These are phyloP conservation scores for Streptopelia turtur DNA, from an alignment of 2,797 vertebrate species.

Conservation along the genomic window DNA sequence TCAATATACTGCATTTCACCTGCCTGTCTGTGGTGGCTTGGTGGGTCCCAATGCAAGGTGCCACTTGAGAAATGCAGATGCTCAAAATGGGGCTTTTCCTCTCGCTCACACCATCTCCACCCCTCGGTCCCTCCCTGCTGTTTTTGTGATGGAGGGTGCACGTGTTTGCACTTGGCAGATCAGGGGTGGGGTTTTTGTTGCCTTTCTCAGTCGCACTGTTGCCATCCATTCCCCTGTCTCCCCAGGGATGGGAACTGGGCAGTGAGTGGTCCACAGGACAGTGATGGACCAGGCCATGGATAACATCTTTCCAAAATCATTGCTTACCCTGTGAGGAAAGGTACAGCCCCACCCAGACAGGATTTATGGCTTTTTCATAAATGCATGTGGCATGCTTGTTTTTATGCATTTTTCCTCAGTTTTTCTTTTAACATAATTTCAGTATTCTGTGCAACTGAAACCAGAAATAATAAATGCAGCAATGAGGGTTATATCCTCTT, in stretches of 20 bases:
- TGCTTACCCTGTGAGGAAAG: not conserved
- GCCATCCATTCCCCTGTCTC: accelerated
- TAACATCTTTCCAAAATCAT: not conserved
- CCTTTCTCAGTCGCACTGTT: not conserved
- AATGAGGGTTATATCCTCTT: not conserved
- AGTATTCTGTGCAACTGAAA: not conserved
- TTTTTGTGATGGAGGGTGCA: not conserved
- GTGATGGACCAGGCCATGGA: accelerated
- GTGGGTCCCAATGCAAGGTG: not conserved
- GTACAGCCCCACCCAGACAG: not conserved
- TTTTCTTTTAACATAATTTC: not conserved
- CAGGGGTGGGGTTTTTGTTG: not conserved
- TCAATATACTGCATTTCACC: not conserved
- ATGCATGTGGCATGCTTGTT: accelerated
- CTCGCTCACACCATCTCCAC: accelerated
- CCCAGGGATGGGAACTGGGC: not conserved
- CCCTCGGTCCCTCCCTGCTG: not conserved
- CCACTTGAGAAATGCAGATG: not conserved
- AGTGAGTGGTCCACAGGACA: not conserved
- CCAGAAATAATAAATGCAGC: not conserved
- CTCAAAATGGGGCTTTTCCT: not conserved
- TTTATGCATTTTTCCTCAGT: not conserved
- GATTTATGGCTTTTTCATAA: not conserved
- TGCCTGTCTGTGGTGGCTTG: not conserved
- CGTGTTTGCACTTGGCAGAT: not conserved